A percentile compares a stretch with the other conserved stretches of the same genome.
phyloP scores from a whole-genome alignment of 2,888 invertebrate species.

The Aricia artaxerxes region DNA sequence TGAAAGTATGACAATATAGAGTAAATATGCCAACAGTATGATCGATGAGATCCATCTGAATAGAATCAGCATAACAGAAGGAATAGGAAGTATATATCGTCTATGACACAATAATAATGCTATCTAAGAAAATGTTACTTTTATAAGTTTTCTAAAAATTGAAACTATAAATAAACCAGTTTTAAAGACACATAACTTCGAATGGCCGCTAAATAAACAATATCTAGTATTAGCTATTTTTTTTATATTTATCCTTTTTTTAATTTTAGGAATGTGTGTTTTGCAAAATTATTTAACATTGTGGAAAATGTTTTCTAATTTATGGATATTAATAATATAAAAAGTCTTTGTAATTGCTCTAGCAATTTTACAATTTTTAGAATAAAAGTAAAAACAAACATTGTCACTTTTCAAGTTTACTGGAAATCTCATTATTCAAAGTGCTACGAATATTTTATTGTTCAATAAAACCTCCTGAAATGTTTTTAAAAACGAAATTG shows the following conservation, averaged over 20 bases:
- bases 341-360: too few relatives aligned
- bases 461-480: background rate
- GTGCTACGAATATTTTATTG: background rate
- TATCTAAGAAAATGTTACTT: background rate
- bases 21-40: background rate
- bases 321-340: background rate
- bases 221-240: too few relatives aligned
- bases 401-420: background rate
- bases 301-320: too few relatives aligned
- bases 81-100: background rate
- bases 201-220: too few relatives aligned
- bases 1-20: background rate
- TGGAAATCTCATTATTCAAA: background rate
- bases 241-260: too few relatives aligned
- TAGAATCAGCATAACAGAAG: constrained; percentile 4
- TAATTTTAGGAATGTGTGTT: too few relatives aligned
- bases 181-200: too few relatives aligned
- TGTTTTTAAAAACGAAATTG: constrained; percentile 13
- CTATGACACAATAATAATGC: background rate
- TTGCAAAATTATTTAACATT: background rate
- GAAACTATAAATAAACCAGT: background rate
- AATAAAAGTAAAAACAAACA: background rate
- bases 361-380: background rate
- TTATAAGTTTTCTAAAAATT: background rate
- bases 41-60: background rate